Evolutionary conservation across 2,797 vertebrate species (phyloP).

Genomic region (Paguma larvata): DNA sequence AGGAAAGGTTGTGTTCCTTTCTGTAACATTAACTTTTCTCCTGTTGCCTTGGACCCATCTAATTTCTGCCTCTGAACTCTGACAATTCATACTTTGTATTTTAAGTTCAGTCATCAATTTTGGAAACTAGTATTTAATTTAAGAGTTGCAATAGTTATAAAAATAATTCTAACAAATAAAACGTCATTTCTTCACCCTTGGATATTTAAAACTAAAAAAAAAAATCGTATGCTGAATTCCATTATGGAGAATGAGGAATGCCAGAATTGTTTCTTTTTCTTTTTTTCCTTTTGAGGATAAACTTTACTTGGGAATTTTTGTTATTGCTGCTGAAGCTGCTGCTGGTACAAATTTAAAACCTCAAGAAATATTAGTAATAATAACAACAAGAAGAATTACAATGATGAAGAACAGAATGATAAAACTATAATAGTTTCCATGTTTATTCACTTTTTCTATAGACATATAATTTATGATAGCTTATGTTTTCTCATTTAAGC

Average conservation of each 20-base stretch:
- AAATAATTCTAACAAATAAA: neutral
- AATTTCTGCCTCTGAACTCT: neutral
- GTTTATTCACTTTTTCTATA: neutral
- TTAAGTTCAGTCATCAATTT: neutral
- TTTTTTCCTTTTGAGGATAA: neutral
- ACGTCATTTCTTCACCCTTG: neutral
- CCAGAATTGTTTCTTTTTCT: neutral
- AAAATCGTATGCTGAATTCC: neutral
- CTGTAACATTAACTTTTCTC: neutral
- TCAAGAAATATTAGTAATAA: neutral
- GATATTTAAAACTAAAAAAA: neutral
- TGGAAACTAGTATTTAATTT: slow-evolving; percentile 13
- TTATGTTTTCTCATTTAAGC: neutral
- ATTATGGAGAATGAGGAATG: neutral
- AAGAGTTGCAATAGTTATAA: neutral
- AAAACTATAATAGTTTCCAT: neutral
- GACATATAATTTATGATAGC: neutral
- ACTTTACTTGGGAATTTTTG: neutral
- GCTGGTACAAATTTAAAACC: neutral
- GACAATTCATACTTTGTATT: neutral
- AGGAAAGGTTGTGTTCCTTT: neutral
- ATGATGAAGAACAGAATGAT: neutral
- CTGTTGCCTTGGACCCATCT: neutral
- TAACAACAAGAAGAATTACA: neutral
- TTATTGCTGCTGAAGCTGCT: neutral